Conservation (phyloP, 2,888 invertebrate genomes). For the Cataglyphis albicans region DNA sequence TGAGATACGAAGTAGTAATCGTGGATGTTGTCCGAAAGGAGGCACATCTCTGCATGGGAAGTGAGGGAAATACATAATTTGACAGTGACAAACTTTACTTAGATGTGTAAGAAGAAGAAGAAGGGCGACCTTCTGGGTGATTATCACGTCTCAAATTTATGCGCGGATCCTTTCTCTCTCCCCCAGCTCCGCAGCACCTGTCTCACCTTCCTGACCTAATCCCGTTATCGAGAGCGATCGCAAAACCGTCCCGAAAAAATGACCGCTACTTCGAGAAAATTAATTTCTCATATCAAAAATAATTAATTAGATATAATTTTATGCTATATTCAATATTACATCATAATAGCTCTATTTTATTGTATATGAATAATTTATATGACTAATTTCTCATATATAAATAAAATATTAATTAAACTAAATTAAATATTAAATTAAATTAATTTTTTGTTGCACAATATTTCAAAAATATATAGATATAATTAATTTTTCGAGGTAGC, state of each 20-base stretch:
- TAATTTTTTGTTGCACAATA: not conserved
- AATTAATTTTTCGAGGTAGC: constrained; percentile 25
- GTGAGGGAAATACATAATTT: constrained; percentile 60
- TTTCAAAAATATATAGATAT: not conserved
- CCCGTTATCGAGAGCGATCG: constrained; percentile 8
- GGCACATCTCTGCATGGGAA: constrained; percentile 88
- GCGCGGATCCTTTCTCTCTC: constrained; percentile 18
- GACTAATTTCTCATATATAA: not conserved
- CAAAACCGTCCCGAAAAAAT: constrained; percentile 11
- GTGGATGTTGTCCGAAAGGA: constrained; percentile 92
- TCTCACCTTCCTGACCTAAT: constrained; percentile 32
- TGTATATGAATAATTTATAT: not conserved
- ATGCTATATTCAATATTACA: not conserved
- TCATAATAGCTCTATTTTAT: not conserved
- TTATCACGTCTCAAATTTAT: not conserved
- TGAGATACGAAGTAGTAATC: constrained; percentile 97
- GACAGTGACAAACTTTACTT: constrained; percentile 19
- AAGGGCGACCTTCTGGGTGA: not conserved
- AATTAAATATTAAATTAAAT: not conserved
- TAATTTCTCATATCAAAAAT: not conserved
- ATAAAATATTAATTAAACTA: not conserved
- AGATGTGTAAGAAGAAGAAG: not conserved
- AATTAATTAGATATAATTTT: not conserved
- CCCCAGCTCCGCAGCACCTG: constrained; percentile 9
- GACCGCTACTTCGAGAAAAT: constrained; percentile 31